A percentile compares a stretch with the other conserved stretches of the same genome.
Conservation (phyloP, 2,888 invertebrate genomes). For the Drosophila mayaguana region DNA sequence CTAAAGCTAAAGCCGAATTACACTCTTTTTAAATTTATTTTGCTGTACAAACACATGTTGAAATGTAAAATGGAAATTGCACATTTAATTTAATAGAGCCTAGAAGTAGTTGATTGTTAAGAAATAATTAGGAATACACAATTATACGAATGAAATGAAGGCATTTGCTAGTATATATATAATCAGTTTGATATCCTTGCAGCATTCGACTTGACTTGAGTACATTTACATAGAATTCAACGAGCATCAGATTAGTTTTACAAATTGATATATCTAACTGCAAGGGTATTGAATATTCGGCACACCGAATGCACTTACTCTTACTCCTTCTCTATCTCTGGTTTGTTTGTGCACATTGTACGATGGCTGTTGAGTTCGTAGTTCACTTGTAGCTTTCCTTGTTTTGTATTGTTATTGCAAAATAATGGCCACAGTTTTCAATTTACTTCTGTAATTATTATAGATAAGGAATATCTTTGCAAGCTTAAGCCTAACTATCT, state of each 20-base stretch:
- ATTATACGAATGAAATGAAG: slow-evolving; percentile 43
- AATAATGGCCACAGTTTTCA: slow-evolving; percentile 47
- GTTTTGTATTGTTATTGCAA: slow-evolving; percentile 21
- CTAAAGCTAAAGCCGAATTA: slow-evolving; percentile 56
- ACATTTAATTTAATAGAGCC: slow-evolving; percentile 35
- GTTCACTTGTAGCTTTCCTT: slow-evolving; percentile 22
- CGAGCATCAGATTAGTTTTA: background rate
- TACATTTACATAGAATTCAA: too few species aligned
- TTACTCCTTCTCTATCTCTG: background rate
- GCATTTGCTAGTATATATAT: slow-evolving; percentile 22
- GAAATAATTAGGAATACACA: slow-evolving; percentile 31
- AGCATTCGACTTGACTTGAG: background rate
- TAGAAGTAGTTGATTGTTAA: slow-evolving; percentile 12
- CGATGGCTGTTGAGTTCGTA: slow-evolving; percentile 42
- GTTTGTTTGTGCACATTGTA: slow-evolving; percentile 44
- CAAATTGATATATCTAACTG: background rate
- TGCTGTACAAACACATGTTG: slow-evolving; percentile 16
- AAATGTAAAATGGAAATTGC: slow-evolving; percentile 56
- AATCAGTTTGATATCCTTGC: slow-evolving; percentile 13
- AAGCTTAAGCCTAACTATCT: slow-evolving; percentile 37
- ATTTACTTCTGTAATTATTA: slow-evolving; percentile 16
- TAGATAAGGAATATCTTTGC: slow-evolving; percentile 55
- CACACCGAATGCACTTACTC: background rate
- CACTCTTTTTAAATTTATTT: background rate
- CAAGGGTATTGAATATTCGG: slow-evolving; percentile 19